phyloP scores from a whole-genome alignment of 2,888 invertebrate species.

The Euproctis similis region DNA sequence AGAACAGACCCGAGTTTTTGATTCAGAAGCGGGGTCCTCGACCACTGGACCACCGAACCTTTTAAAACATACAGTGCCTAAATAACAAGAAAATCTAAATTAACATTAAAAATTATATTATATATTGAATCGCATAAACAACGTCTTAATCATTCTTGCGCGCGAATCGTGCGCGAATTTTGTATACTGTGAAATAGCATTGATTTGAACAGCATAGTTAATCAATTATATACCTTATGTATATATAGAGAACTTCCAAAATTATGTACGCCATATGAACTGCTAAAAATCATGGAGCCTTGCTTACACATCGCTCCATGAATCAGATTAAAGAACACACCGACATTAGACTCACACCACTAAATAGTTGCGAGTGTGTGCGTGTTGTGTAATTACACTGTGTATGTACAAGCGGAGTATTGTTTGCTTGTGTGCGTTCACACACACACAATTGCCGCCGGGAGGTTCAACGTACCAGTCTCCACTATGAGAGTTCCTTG shows the following conservation, averaged over 20 bases:
- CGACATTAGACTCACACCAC: constrained; percentile 35
- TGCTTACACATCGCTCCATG: constrained; percentile 44
- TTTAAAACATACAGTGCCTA: too few species aligned
- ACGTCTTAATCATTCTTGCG: constrained; percentile 21
- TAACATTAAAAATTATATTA: too few species aligned
- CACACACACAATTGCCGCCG: constrained; percentile 34
- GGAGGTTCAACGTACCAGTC: constrained; percentile 72
- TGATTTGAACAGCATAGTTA: constrained; percentile 2
- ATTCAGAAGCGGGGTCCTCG: too few species aligned
- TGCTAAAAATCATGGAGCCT: constrained; percentile 32
- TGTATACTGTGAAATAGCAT: constrained; percentile 15
- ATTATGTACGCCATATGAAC: constrained; percentile 14
- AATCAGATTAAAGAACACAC: constrained; percentile 56
- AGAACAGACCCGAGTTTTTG: too few species aligned
- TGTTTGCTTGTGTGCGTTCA: constrained; percentile 26
- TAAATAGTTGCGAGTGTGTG: constrained; percentile 10
- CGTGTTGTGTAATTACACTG: constrained; percentile 7
- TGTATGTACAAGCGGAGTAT: constrained; percentile 11
- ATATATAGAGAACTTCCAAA: constrained; percentile 10
- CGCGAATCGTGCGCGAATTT: constrained; percentile 17
- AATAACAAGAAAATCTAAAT: too few species aligned
- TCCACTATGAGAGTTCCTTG: constrained; percentile 74
- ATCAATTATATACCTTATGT: constrained; percentile 15
- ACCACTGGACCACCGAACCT: too few species aligned
- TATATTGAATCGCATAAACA: too few species aligned